These are phyloP conservation scores for Eustalomyia histrio DNA, from an alignment of 2,888 invertebrate genomes.

Conservation along the genomic window DNA sequence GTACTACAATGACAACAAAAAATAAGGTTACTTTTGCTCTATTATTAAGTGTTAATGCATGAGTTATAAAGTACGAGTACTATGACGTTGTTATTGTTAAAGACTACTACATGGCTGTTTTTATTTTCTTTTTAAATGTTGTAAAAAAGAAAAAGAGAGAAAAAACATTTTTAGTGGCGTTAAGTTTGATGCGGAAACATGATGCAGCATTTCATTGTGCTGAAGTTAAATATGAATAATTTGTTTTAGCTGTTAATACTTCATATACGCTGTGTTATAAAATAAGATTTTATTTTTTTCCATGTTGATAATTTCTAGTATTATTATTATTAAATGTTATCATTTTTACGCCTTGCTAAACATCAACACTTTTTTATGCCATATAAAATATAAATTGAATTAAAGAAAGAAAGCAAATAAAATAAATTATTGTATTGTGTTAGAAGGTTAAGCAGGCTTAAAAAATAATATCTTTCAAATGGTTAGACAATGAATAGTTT, in stretches of 20 bases:
- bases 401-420: not conserved
- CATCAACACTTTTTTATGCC: constrained; percentile 34
- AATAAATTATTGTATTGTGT: constrained; percentile 68
- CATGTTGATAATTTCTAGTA: not conserved
- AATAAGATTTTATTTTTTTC: constrained; percentile 15
- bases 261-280: constrained; percentile 5
- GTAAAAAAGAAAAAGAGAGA: not conserved
- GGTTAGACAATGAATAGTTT: constrained; percentile 5
- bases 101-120: constrained; percentile 28
- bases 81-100: constrained; percentile 4
- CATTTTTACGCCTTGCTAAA: constrained; percentile 75
- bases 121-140: not conserved
- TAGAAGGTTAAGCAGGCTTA: constrained; percentile 72
- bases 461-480: not conserved
- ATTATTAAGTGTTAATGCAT: constrained; percentile 21
- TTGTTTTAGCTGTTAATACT: not conserved
- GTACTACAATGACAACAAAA: too few relatives aligned
- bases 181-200: constrained; percentile 65
- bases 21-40: constrained; percentile 4
- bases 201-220: constrained; percentile 60
- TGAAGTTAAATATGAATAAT: not conserved
- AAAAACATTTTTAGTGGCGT: constrained; percentile 45
- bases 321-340: constrained; percentile 68
- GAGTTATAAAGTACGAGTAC: constrained; percentile 5
- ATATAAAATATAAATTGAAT: not conserved